Conservation (phyloP, 1,140 invertebrate genomes). For the Carposina sasakii region DNA sequence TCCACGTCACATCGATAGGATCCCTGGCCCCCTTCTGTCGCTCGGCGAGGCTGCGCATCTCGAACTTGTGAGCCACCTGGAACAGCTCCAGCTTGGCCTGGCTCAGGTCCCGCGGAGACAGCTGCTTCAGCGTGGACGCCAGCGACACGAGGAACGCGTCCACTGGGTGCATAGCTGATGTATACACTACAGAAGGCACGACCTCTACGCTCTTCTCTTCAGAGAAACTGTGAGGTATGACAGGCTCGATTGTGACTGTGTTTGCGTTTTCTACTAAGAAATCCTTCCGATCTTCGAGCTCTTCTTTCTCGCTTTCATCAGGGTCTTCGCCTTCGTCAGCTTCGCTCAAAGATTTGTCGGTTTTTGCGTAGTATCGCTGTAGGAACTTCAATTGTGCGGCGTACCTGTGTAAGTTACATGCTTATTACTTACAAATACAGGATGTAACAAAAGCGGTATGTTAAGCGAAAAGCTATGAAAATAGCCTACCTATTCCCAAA, state of each 20-base stretch:
- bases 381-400: neutral
- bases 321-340: neutral
- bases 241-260: neutral
- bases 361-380: neutral
- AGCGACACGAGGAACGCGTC: slow-evolving; percentile 22
- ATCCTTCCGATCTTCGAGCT: neutral
- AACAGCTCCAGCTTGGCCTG: slow-evolving; percentile 28
- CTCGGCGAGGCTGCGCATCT: too few species aligned
- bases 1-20: too few species aligned
- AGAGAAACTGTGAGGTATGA: neutral
- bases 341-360: too few species aligned
- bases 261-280: too few species aligned
- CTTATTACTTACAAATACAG: too few species aligned
- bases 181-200: neutral
- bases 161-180: slow-evolving; percentile 12
- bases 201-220: too few species aligned
- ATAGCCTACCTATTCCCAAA: too few species aligned
- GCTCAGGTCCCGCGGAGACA: slow-evolving; percentile 18
- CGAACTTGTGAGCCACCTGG: slow-evolving; percentile 23
- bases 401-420: slow-evolving; percentile 12
- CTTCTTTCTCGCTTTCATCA: neutral
- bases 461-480: too few species aligned
- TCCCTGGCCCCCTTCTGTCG: too few species aligned
- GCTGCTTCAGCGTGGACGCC: slow-evolving; percentile 20
- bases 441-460: neutral